These are phyloP conservation scores for Neopipo cinnamomea DNA, from an alignment of 2,113 vertebrate genomes.

Conservation along the genomic window DNA sequence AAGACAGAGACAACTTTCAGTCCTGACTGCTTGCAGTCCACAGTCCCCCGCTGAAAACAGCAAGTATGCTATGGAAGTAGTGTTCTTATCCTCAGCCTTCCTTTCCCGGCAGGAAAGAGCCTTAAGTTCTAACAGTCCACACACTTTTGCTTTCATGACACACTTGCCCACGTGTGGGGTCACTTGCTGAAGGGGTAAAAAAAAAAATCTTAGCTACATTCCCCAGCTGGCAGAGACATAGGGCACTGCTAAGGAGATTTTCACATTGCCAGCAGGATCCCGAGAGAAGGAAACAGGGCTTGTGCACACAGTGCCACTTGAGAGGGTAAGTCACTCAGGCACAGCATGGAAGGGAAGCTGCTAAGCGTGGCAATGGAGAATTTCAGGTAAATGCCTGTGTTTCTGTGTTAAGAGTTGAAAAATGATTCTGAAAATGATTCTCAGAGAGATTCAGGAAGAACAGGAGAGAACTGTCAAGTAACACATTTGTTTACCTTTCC, in stretches of 20 bases:
- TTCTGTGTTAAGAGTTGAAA: background rate
- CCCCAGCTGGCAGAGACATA: background rate
- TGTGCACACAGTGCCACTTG: background rate
- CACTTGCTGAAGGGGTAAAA: background rate
- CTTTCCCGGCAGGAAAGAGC: background rate
- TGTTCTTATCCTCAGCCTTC: background rate
- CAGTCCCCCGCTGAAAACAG: fast-evolving
- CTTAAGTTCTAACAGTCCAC: background rate
- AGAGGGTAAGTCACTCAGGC: background rate
- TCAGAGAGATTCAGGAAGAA: background rate
- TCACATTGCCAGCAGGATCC: background rate
- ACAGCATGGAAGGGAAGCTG: background rate
- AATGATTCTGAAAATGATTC: background rate
- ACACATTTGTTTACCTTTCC: background rate
- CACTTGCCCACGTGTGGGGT: background rate
- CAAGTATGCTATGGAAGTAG: background rate
- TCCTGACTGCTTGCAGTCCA: background rate
- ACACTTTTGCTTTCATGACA: background rate
- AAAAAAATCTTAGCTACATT: background rate
- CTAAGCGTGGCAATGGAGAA: background rate
- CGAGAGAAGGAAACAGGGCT: background rate
- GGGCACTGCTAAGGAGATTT: background rate
- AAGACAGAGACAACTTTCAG: background rate
- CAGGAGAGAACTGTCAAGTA: background rate
- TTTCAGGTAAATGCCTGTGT: background rate